phyloP scores from a whole-genome alignment of 2,797 vertebrate genomes.

The Champsocephalus esox region DNA sequence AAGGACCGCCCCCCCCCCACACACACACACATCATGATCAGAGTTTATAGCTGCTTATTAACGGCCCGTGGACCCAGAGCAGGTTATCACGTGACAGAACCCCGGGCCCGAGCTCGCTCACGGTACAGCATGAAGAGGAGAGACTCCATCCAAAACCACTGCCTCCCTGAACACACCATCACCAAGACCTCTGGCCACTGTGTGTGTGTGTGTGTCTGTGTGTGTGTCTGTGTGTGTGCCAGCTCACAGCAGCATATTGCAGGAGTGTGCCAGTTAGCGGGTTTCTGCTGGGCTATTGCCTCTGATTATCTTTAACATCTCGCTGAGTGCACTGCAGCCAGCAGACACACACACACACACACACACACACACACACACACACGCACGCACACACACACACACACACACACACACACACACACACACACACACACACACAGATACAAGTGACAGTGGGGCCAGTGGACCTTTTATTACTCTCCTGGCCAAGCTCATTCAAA shows the following conservation, averaged over 20 bases:
- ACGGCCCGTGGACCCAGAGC: slow-evolving; percentile 28
- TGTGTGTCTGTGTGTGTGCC: not conserved
- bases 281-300: slow-evolving; percentile 61
- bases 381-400: slow-evolving; percentile 16
- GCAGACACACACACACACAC: slow-evolving; percentile 10
- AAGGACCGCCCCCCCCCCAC: slow-evolving; percentile 34
- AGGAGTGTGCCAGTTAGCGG: slow-evolving; percentile 54
- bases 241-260: slow-evolving; percentile 62
- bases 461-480: slow-evolving; percentile 67
- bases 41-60: slow-evolving; percentile 69
- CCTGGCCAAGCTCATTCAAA: slow-evolving; percentile 66
- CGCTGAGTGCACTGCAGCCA: slow-evolving; percentile 58
- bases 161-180: no score
- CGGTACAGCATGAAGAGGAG: no score
- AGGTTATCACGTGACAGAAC: no score
- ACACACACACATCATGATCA: slow-evolving; percentile 50
- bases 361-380: slow-evolving; percentile 12
- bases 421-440: no score
- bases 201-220: not conserved
- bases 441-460: slow-evolving; percentile 44
- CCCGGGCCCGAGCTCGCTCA: no score
- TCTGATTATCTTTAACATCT: slow-evolving; percentile 67
- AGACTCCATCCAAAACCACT: no score
- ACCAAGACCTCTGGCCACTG: not conserved
- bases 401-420: no score